Evolutionary conservation across 2,113 vertebrate species (phyloP).

Genomic region (Oncorhynchus gorbuscha): DNA sequence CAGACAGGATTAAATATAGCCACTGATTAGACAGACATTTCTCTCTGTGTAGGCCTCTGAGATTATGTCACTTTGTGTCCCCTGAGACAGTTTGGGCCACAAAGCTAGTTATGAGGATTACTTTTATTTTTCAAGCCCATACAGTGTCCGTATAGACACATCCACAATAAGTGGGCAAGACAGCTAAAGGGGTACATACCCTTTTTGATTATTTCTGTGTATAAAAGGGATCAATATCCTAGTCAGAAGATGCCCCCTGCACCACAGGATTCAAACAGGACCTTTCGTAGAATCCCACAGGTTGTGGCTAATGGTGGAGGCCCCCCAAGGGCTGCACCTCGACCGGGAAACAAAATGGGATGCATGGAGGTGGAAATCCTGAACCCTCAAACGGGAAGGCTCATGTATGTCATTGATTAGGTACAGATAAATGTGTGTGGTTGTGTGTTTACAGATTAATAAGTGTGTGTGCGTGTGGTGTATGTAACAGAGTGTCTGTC

Average conservation of each 20-base stretch:
- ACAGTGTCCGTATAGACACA: neutral
- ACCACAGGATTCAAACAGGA: conserved; percentile 53
- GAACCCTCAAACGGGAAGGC: conserved; percentile 75
- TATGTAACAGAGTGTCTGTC: neutral
- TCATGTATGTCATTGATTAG: conserved; percentile 80
- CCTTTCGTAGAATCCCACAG: conserved; percentile 68
- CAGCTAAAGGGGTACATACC: neutral
- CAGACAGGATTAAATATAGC: conserved; percentile 77
- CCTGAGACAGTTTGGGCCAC: conserved; percentile 1
- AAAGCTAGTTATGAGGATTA: conserved; percentile 20
- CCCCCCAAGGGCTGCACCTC: conserved; percentile 43
- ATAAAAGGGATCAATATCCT: neutral
- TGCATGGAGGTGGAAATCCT: conserved; percentile 81
- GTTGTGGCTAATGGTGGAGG: conserved; percentile 65
- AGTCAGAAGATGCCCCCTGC: conserved; percentile 22
- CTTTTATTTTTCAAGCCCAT: neutral
- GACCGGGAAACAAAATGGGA: conserved; percentile 64
- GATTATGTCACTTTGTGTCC: conserved; percentile 71
- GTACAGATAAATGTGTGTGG: conserved; percentile 41
- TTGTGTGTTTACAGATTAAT: neutral
- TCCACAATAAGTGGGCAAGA: neutral
- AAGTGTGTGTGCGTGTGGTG: neutral
- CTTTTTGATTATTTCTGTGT: neutral
- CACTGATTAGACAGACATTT: conserved; percentile 72
- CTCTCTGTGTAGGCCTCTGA: conserved; percentile 74